Base-by-base conservation (phyloP, 2,797 vertebrate genomes). In the Myoxocephalus aenaeus region DNA sequence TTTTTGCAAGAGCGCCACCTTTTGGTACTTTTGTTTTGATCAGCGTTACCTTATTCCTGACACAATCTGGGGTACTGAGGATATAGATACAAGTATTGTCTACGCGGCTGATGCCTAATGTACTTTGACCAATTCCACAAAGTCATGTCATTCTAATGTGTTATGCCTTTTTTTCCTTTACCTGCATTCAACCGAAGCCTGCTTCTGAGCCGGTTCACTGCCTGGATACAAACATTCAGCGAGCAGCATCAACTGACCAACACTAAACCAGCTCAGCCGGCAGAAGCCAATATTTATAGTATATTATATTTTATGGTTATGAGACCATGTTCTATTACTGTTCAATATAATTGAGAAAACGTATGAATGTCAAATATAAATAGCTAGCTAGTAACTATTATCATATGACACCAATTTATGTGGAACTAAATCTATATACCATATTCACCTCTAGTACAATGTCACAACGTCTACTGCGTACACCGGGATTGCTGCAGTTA, bases 221-320 rank as follows among this genome's bases (percentile, higher is more conserved):
- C 75, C 53, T 69, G 42, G 57, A 79, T 67, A 76, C 46, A 71
- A 80, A 69, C 63, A 73, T 50, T 66, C 57, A 75, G 58, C 27
- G 3, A 58, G 53, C 71, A 72, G 63, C 59, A 65, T 65, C 82
- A 77, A 62, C 12, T 7, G 34, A 86, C 80, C 81, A 81, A 70
- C 44, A 70, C 76, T 74, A 77, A 82, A 82, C 56, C 67, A 59
- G 77, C 65, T 84, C 65, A 75, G 79, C 59, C 70, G 51, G 70
- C 32, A 74, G 62, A 73, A 50, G 40, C 72, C 14, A 70, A 53
- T 59, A 59, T 77, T 81, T 67, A 73, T 53, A 44, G 71, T 77
- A 38, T 53, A 44, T 73, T 77, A 38, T 74, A 71, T 40, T 7
- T 65, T 70, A 38, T 44, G 54, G 32, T 34, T 66, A 9, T 48